Percentiles rank a stretch among this genome's conserved stretches.
These are phyloP conservation scores for Chironomus tentans DNA, from an alignment of 2,888 invertebrate species.

Conservation along the genomic window DNA sequence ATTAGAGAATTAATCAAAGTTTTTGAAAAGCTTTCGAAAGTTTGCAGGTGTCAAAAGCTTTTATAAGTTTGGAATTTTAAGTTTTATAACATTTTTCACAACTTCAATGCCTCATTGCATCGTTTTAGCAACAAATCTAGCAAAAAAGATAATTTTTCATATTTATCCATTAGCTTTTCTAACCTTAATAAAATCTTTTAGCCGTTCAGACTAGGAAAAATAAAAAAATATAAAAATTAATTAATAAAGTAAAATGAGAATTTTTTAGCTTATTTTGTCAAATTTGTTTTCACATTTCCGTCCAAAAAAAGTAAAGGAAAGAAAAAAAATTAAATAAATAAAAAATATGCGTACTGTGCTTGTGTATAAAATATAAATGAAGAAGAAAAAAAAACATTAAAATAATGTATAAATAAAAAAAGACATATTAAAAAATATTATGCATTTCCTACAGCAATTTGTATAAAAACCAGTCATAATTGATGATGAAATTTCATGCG, in stretches of 20 bases:
- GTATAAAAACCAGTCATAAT: background rate
- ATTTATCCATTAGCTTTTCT: background rate
- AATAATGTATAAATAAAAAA: background rate
- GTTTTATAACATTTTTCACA: too few relatives aligned
- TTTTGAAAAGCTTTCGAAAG: too few relatives aligned
- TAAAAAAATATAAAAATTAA: too few relatives aligned
- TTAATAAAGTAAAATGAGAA: background rate
- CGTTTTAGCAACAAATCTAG: background rate
- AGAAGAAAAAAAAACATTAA: background rate
- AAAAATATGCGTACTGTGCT: background rate
- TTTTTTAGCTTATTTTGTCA: background rate
- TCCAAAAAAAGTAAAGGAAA: constrained; percentile 6
- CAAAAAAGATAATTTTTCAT: background rate
- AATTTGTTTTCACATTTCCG: constrained; percentile 22
- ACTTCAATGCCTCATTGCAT: background rate
- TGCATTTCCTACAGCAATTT: background rate
- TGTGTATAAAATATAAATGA: background rate
- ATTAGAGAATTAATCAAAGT: too few relatives aligned
- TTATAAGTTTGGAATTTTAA: too few relatives aligned
- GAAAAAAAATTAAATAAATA: background rate
- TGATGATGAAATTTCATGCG: background rate
- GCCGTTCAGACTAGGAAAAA: too few relatives aligned
- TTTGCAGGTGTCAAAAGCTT: too few relatives aligned
- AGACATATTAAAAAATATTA: background rate
- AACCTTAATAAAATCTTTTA: too few relatives aligned